Evolutionary conservation across 2,113 vertebrate species (phyloP), one percentile per base, ranked within the genome.

Genomic region (Hassar affinis): DNA sequence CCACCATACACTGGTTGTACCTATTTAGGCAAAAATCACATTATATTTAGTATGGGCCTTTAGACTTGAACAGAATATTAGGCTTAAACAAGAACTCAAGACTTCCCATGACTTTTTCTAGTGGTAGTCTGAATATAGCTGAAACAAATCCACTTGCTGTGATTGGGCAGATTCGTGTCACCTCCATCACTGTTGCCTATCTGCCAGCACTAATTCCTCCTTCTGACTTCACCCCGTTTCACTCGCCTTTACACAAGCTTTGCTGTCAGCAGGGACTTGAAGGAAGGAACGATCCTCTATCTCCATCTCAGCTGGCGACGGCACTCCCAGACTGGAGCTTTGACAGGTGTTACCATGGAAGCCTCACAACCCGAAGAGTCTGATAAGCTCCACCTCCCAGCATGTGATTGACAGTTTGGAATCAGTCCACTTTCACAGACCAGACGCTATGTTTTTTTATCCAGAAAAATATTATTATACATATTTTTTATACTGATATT

Each of bases 321-420:
- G 75, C 20, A 33, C 47, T 79, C 59, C 61, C 77, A 25, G 42
- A 68, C 79, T 45, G 0, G 22, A 64, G 64, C 47, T 76, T 85
- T 78, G 87, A 84, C 74, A 61, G 81, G 64, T 57, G 78, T 88
- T 75, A 10, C 85, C 84, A 85, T 89, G 87, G 89, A 86, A 89
- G 89, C 88, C 76, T 45, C 85, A 84, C 83, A 78, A 82, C 54
- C n/a, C 45, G 35, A 75, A 64, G 38, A 64, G 77, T 54, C 38
- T 61, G 22, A 66, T 61, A 78, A 38, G 78, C 81, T 64, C 68
- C 8, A 72, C 82, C 82, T 79, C 84, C 72, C 77, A 20, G 64
- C 25, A 51, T 54, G 52, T 56, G 78, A 81, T 84, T 74, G 79
- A 30, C 78, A 66, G 52, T 33, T 77, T 81, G 78, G 82, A 62